Evolutionary conservation across 2,888 invertebrate genomes (phyloP).

Genomic region (Xestia ashworthii): DNA sequence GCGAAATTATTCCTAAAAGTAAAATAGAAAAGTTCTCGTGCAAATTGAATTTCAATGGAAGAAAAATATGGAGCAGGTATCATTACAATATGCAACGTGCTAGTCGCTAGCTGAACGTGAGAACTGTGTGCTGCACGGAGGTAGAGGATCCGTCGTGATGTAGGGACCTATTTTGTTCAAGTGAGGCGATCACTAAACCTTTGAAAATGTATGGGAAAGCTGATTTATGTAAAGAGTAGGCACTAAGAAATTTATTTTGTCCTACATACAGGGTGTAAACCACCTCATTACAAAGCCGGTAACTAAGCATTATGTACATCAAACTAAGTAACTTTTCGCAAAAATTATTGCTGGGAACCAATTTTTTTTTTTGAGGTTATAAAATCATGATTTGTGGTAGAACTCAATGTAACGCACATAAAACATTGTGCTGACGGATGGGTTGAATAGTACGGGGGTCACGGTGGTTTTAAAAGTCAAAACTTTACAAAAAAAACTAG

Average conservation of each 20-base stretch:
- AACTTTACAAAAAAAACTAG: too few relatives aligned
- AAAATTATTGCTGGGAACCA: too few relatives aligned
- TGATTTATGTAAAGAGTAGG: not conserved
- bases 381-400: too few relatives aligned
- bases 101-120: slow-evolving; percentile 8
- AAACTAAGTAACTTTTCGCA: too few relatives aligned
- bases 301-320: too few relatives aligned
- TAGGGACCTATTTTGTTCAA: not conserved
- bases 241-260: not conserved
- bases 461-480: too few relatives aligned
- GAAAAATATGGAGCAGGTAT: slow-evolving; percentile 23
- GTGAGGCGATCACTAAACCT: not conserved
- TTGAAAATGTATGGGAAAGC: not conserved
- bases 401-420: too few relatives aligned
- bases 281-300: too few relatives aligned
- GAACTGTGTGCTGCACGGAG: not conserved
- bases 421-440: too few relatives aligned
- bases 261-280: too few relatives aligned
- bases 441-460: too few relatives aligned
- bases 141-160: not conserved
- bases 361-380: too few relatives aligned
- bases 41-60: slow-evolving; percentile 45
- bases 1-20: slow-evolving; percentile 8
- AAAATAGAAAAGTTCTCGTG: slow-evolving; percentile 5
- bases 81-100: slow-evolving; percentile 14